Conservation (phyloP, 2,113 vertebrate genomes). For the Piaya cayana region DNA sequence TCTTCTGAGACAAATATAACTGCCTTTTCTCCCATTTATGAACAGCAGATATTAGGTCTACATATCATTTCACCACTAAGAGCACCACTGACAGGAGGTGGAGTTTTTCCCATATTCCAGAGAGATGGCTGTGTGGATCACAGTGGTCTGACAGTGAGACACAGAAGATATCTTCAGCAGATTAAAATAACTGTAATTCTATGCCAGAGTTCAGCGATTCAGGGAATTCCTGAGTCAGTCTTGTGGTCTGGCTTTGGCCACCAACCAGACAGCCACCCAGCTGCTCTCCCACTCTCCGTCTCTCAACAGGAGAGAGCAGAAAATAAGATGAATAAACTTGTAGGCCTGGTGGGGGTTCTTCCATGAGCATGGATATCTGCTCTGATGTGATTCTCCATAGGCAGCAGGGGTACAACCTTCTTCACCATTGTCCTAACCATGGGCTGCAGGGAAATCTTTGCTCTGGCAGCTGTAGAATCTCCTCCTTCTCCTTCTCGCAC, state of each 20-base stretch:
- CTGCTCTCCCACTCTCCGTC: background rate
- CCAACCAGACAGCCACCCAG: background rate
- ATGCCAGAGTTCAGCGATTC: background rate
- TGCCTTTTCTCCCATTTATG: background rate
- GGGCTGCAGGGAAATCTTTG: background rate
- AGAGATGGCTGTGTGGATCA: background rate
- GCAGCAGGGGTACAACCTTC: background rate
- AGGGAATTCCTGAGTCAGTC: background rate
- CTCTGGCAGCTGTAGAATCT: fast-evolving
- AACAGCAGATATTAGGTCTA: background rate
- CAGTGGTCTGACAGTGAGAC: background rate
- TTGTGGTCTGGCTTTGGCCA: background rate
- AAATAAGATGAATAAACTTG: background rate
- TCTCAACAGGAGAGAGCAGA: background rate
- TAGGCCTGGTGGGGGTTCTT: background rate
- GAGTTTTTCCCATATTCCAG: background rate
- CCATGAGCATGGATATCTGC: background rate
- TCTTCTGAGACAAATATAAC: background rate
- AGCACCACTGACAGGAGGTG: background rate
- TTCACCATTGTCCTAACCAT: background rate
- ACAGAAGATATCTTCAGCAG: background rate
- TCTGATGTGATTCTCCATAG: background rate
- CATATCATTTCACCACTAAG: background rate
- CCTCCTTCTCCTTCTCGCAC: background rate
- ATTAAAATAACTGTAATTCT: background rate